These are phyloP conservation scores for Gorsachius magnificus DNA, from an alignment of 2,797 vertebrate species.

Conservation along the genomic window DNA sequence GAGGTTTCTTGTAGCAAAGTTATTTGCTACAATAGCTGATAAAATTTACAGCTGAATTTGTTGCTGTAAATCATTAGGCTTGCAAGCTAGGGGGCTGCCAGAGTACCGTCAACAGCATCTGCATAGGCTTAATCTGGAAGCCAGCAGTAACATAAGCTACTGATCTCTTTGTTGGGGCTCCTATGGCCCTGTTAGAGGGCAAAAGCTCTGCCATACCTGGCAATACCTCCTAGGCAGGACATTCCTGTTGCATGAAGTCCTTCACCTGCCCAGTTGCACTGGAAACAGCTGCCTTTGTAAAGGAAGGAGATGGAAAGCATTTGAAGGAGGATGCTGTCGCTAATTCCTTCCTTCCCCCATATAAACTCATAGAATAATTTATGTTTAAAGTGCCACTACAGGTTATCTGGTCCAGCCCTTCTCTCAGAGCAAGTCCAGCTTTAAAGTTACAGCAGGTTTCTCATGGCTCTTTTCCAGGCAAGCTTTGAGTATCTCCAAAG, in stretches of 20 bases:
- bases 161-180: not conserved
- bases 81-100: not conserved
- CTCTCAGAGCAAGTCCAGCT: not conserved
- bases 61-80: not conserved
- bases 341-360: not conserved
- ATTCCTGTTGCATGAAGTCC: not conserved
- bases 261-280: not conserved
- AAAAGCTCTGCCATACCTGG: not conserved
- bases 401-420: not conserved
- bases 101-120: not conserved
- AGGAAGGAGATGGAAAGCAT: not conserved
- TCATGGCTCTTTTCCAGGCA: not conserved
- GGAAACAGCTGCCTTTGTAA: not conserved
- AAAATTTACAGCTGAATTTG: not conserved
- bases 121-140: not conserved
- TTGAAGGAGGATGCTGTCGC: not conserved
- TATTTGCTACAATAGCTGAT: not conserved
- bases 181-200: not conserved
- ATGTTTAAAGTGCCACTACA: not conserved
- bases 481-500: not conserved
- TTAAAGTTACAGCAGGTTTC: not conserved
- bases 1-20: not conserved
- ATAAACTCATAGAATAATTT: not conserved
- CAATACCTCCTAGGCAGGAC: not conserved
- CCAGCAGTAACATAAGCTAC: not conserved